phyloP scores from a whole-genome alignment of 2,113 vertebrate species.

The Phaethornis superciliosus region DNA sequence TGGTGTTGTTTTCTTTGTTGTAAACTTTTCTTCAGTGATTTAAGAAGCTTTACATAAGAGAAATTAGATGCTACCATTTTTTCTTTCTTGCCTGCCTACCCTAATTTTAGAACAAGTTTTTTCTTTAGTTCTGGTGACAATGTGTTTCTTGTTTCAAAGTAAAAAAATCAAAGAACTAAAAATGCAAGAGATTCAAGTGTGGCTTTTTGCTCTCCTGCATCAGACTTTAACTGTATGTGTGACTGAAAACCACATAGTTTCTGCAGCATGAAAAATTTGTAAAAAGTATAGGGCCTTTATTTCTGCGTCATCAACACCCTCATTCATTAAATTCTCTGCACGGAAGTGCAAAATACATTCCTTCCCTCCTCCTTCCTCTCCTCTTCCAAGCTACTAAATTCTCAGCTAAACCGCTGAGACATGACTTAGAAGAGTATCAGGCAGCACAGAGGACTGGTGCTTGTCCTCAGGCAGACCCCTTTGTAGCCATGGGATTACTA shows the following conservation, averaged over 20 bases:
- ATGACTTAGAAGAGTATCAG: neutral
- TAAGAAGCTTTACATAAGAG: neutral
- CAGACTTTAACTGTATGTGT: neutral
- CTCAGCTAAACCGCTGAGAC: neutral
- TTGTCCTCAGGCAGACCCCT: neutral
- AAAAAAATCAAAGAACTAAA: neutral
- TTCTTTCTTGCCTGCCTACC: neutral
- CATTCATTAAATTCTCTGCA: constrained; percentile 25
- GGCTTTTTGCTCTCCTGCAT: neutral
- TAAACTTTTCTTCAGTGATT: neutral
- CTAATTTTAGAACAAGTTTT: neutral
- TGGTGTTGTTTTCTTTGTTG: neutral
- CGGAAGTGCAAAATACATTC: constrained; percentile 3
- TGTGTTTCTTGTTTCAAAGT: constrained; percentile 9
- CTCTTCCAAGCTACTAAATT: neutral
- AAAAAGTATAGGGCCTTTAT: neutral
- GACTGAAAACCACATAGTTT: constrained; percentile 21
- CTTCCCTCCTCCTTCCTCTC: neutral
- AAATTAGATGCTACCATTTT: neutral
- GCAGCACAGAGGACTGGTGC: neutral
- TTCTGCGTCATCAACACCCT: neutral
- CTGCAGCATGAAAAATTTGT: neutral
- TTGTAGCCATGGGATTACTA: neutral
- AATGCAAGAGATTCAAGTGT: neutral
- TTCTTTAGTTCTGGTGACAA: constrained; percentile 3